These are phyloP conservation scores for Thamnaconus septentrionalis DNA, from an alignment of 2,113 vertebrate genomes.

Conservation along the genomic window DNA sequence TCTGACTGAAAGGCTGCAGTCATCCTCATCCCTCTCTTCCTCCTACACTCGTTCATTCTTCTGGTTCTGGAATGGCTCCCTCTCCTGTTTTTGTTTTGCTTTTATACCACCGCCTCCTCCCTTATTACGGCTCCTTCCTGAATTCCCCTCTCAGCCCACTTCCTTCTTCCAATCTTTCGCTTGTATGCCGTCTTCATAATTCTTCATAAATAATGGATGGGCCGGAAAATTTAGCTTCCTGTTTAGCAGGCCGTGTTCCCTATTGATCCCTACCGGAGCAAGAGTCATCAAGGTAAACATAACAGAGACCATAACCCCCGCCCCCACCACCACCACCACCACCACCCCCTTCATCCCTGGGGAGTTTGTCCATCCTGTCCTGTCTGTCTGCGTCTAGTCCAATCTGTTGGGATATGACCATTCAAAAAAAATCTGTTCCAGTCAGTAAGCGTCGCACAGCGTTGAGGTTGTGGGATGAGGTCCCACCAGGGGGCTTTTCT, in stretches of 20 bases:
- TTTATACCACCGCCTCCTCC: background rate
- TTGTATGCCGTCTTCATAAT: constrained; percentile 46
- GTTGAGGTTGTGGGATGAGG: too few species aligned
- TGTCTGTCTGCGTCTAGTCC: background rate
- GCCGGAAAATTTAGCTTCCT: constrained; percentile 82
- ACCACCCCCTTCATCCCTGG: constrained; percentile 1
- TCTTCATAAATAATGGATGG: constrained; percentile 87
- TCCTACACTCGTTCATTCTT: constrained; percentile 1
- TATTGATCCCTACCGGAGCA: constrained; percentile 82
- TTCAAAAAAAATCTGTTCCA: too few species aligned
- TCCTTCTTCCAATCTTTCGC: background rate
- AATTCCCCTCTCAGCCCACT: background rate
- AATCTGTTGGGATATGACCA: too few species aligned
- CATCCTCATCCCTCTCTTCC: constrained; percentile 10
- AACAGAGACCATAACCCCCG: constrained; percentile 69
- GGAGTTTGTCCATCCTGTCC: constrained; percentile 27
- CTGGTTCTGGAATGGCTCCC: background rate
- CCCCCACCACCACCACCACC: constrained; percentile 38
- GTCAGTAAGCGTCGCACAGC: too few species aligned
- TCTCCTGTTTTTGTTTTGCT: background rate
- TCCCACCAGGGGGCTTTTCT: too few species aligned
- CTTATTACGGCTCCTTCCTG: constrained; percentile 9
- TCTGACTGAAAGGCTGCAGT: constrained; percentile 6
- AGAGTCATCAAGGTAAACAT: constrained; percentile 69
- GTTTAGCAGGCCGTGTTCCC: constrained; percentile 62